Base-by-base conservation (phyloP, 2,113 vertebrate species). In the Chionomys nivalis region DNA sequence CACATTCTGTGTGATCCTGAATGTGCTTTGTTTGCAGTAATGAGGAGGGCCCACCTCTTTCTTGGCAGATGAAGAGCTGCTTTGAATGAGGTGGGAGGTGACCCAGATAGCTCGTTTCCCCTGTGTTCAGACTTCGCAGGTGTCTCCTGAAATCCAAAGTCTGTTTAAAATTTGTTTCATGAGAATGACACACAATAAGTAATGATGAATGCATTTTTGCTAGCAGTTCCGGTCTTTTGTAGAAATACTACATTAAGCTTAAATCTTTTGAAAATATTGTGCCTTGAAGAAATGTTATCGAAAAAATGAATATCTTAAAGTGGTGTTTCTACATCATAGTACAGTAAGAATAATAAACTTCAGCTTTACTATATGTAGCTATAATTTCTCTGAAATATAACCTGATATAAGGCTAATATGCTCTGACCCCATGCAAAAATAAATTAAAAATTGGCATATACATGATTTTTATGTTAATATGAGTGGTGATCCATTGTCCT, bases 151-250 rank as follows among this genome's bases (percentile, higher is more conserved):
- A 97, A 90, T 96, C 39, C 33, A 26, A 95, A 87, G 87, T 96
- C 83, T 85, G 21, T 63, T 96, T 78, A 91, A 95, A 97, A 91
- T 55, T 88, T 95, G 49, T 93, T 95, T 97, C 95, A 87, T 79
- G 58, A 92, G 63, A 90, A 39, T 0, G 21, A 87, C 82, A 97
- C 13, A 87, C 78, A 94, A 26, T 96, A 96, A 95, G 86, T 89
- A 97, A 91, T 94, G 90, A 96, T 96, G 94, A 97, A 97, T 97
- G 28, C 33, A 36, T 96, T 96, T 97, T 49, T 97, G 96, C 94
- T 94, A 81, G 65, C 91, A 55, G 87, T 97, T 93, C 91, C 96
- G 75, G 95, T 89, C 83, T 97, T 75, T 97, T 98, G 72, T 66
- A 94, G 77, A 93, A 97, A 94, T 93, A 92, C 44, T 91, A 82